Evolutionary conservation across 2,797 vertebrate genomes (phyloP).

Genomic region (Eospalax fontanierii): DNA sequence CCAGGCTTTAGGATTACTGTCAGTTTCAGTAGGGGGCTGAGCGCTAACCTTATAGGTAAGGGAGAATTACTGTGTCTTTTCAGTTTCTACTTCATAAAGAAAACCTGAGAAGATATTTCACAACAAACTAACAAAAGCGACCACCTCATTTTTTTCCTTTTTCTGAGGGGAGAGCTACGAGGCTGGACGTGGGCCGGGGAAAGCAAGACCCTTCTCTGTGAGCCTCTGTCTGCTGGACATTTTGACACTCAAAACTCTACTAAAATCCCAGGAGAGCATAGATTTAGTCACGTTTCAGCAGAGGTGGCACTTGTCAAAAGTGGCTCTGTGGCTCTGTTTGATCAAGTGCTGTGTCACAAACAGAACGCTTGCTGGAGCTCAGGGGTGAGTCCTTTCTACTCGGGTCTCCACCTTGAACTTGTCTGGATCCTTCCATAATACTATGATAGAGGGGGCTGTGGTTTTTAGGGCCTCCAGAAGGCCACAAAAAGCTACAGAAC

Average conservation of each 20-base stretch:
- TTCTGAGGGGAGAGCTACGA: neutral
- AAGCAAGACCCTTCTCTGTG: neutral
- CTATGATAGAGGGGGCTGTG: neutral
- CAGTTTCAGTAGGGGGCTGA: neutral
- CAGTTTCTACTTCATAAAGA: neutral
- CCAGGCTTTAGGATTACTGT: neutral
- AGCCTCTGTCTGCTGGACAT: neutral
- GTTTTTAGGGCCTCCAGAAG: neutral
- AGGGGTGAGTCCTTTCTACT: neutral
- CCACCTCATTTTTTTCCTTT: too few relatives aligned
- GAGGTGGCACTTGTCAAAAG: neutral
- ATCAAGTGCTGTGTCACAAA: neutral
- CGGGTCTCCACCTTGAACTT: neutral
- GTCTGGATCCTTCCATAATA: rapidly evolving
- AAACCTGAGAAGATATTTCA: neutral
- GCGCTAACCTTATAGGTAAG: too few relatives aligned
- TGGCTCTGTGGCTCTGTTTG: neutral
- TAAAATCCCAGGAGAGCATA: neutral
- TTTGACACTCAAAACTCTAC: neutral
- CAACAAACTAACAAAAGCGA: neutral
- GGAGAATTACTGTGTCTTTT: too few relatives aligned
- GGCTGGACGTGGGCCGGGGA: neutral
- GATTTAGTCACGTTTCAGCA: neutral
- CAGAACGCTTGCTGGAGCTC: neutral
- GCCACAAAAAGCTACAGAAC: neutral